Evolutionary conservation across 2,113 vertebrate species (phyloP).

Genomic region (Aegypius monachus): DNA sequence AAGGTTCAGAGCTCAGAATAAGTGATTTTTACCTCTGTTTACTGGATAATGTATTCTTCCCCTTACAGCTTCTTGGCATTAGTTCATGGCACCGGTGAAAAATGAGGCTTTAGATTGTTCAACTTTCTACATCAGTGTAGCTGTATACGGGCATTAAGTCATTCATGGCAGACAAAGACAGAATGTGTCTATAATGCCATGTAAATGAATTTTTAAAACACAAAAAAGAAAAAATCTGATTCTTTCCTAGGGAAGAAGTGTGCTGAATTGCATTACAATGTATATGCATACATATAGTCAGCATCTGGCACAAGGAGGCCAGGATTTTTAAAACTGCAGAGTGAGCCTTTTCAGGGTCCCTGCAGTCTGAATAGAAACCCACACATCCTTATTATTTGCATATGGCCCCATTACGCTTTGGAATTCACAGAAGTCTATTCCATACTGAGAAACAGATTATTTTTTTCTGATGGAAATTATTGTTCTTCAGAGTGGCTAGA

Average conservation of each 20-base stretch:
- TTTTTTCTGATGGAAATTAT: constrained; percentile 14
- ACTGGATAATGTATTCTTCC: not conserved
- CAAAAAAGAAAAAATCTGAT: not conserved
- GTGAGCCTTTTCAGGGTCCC: not conserved
- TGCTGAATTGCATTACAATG: not conserved
- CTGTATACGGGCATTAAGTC: not conserved
- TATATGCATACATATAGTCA: not conserved
- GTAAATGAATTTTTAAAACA: not conserved
- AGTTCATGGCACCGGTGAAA: not conserved
- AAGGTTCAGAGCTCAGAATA: not conserved
- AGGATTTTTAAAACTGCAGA: constrained; percentile 7
- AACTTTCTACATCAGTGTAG: not conserved
- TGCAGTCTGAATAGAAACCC: constrained; percentile 28
- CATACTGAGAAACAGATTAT: not conserved
- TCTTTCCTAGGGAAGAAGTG: not conserved
- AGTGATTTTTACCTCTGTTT: not conserved
- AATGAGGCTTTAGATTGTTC: not conserved
- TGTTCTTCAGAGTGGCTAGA: not conserved
- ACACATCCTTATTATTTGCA: constrained; percentile 40
- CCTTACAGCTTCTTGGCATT: not conserved
- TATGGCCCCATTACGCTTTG: constrained; percentile 28
- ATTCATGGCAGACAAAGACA: not conserved
- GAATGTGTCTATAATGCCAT: not conserved
- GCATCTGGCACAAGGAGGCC: not conserved
- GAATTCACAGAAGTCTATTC: constrained; percentile 21